These are phyloP conservation scores for Okamejei kenojei DNA, from an alignment of 2,797 vertebrate species.

Conservation along the genomic window DNA sequence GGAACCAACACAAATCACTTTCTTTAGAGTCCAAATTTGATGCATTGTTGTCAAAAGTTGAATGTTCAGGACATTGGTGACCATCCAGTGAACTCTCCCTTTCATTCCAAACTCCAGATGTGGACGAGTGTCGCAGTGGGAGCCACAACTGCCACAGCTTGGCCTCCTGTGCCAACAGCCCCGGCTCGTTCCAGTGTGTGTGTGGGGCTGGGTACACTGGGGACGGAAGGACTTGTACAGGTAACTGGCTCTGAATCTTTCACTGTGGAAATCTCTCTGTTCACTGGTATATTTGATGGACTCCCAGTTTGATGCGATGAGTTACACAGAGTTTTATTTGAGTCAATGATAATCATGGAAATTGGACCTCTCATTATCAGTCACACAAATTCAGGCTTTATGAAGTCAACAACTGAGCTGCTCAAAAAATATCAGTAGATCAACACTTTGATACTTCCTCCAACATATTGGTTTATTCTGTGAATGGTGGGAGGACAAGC, in stretches of 20 bases:
- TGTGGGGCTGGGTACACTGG: slow-evolving; percentile 5
- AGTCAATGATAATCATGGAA: not conserved
- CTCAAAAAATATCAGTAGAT: too few relatives aligned
- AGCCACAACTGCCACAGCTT: slow-evolving; percentile 22
- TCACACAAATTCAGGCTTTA: too few relatives aligned
- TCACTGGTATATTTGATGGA: not conserved
- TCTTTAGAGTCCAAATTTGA: too few relatives aligned
- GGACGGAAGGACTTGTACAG: not conserved
- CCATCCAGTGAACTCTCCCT: not conserved
- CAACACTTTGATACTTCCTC: too few relatives aligned
- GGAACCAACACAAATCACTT: too few relatives aligned
- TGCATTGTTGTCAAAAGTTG: too few relatives aligned
- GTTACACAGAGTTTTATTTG: not conserved
- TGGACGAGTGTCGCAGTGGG: slow-evolving; percentile 1
- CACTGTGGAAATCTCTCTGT: not conserved
- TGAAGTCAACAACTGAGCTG: too few relatives aligned
- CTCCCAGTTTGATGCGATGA: not conserved
- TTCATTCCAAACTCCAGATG: not conserved
- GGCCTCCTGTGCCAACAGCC: slow-evolving; percentile 21
- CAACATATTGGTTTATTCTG: too few relatives aligned
- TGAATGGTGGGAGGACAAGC: too few relatives aligned
- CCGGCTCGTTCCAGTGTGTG: slow-evolving; percentile 1
- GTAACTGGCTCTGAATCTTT: not conserved
- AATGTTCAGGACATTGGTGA: not conserved
- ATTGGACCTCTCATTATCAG: not conserved